Base-by-base conservation (phyloP, 1,140 invertebrate species). In the Pentalonia nigronervosa region DNA sequence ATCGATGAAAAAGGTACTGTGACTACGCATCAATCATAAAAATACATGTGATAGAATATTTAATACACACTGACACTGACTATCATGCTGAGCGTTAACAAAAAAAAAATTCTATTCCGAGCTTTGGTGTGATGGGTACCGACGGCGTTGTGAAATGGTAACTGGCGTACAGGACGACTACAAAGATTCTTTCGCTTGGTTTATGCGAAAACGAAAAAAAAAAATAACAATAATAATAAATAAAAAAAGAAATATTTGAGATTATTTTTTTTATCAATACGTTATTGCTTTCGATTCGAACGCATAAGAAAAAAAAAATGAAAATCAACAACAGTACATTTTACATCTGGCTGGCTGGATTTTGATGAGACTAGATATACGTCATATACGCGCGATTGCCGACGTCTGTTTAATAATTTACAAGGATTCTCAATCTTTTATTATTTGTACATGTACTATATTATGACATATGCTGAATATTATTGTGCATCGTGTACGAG, bases 201-300 rank as follows among this genome's bases (percentile, higher is more conserved):
- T 86, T 86, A 86, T 86, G 45, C 20, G 25, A 86, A 47, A 86
- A 86, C 30, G 30, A 86, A 86, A 86, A 45, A 45, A 45, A 47
- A 2, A 47, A 23, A 86, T 41, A 84, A 60, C 4, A 41, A 41
- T 41, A 41, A 41, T 41, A 41, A 41, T 41, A 41, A 41, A 41
- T 41, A 67, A n/a, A 67, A 67, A 67, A 67, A 14, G 30, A n/a
- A 67, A 67, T 86, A 47, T 45, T 86, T 47, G 41, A 47, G 45
- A 30, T 84, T 84, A 84, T 41, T 84, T 84, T 84, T 84, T 83
- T 84, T 86, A 6, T 9, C 45, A 86, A 86, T 86, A 86, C 84
- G 25, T 17, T 86, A 47, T 86, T 45, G 25, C 45, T 25, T 86
- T 86, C 6, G 14, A 23, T 86, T 3, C 6, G 14, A 47, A 86